Evolutionary conservation across 1,140 invertebrate genomes (phyloP), one percentile per base, ranked within the genome.

Genomic region (Aphidius gifuensis): DNA sequence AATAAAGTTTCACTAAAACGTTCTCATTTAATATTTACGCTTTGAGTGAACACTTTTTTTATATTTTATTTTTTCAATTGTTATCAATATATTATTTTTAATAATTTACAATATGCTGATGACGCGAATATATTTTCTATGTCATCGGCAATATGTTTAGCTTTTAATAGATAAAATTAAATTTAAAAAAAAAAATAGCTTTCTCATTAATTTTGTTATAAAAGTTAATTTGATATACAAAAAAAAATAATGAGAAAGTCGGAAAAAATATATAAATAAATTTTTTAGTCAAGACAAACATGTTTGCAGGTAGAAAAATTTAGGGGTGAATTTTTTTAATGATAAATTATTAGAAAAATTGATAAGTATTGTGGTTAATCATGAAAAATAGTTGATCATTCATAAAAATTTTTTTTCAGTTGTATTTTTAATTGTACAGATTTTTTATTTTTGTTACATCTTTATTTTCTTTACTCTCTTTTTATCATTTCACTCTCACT

Each of bases 11-110:
- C 46, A 53, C 40, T 62, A 21, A 55, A 66, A 58, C 64, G 64
- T 66, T 49, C 64, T 56, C 60, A 65, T 50, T 56, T 21, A 59
- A 32, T 54, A 55, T 54, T 11, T 60, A 58, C 64, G 64, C 61
- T 66, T 32, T 55, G n/a, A 62, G 48, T 60, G 43, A 60, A 50
- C 5, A 21, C 39, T 32, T 16, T 16, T 16, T 2, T 47, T 47
- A 47, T 6, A 48, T 9, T 39, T 58, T 48, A n/a, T 59, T 16
- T 16, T 49, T 6, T 51, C 16, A 49, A 23, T 44, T 60, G 21
- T 40, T 59, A 42, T 44, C 6, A 44, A 53, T 32, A 11, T 21
- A 60, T 51, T 51, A 53, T 44, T 21, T 53, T 9, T 44, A n/a
- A 46, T 50, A 60, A 60, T 43, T 32, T 32, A 32, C 23, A 32